phyloP scores from a whole-genome alignment of 2,797 vertebrate genomes.

The Benthosema pterotum region DNA sequence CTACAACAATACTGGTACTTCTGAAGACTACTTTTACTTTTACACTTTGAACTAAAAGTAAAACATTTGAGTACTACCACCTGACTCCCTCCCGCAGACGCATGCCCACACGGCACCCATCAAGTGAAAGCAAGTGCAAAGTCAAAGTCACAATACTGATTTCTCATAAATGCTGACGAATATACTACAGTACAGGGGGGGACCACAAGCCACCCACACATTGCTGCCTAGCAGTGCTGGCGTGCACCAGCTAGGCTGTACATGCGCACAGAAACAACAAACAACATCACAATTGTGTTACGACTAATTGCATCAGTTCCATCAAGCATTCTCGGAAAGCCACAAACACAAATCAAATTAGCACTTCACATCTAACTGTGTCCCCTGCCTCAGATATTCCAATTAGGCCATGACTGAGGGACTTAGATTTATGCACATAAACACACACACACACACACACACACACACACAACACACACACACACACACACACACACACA shows the following conservation, averaged over 20 bases:
- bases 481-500: background rate
- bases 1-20: no score
- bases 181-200: no score
- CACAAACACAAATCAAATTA: constrained; percentile 75
- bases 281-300: constrained; percentile 59
- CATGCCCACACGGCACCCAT: background rate
- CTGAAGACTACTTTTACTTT: no score
- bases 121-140: constrained; percentile 3
- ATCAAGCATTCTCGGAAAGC: constrained; percentile 63
- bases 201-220: constrained; percentile 5
- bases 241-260: background rate
- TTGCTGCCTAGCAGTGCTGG: background rate
- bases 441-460: background rate
- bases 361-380: constrained; percentile 55
- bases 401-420: constrained; percentile 64
- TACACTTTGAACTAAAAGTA: no score
- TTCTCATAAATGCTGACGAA: constrained; percentile 11
- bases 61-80: no score
- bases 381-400: constrained; percentile 65
- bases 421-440: constrained; percentile 38
- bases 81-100: no score
- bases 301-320: constrained; percentile 75
- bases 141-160: constrained; percentile 23
- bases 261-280: constrained; percentile 19
- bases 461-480: constrained; percentile 9